Conservation (phyloP, 2,113 vertebrate species). For the Melospiza georgiana region DNA sequence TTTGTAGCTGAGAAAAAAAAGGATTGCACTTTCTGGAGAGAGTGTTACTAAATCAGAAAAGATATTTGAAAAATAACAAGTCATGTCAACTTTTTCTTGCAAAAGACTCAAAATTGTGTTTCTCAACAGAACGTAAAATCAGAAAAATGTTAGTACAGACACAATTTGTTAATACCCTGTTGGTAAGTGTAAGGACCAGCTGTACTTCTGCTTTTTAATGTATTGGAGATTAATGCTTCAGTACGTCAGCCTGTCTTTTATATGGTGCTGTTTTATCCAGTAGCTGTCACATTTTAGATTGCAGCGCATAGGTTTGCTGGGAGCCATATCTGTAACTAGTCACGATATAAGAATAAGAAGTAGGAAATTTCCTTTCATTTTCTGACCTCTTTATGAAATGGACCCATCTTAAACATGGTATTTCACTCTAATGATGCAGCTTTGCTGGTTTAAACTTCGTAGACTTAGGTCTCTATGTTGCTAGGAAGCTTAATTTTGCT, state of each 20-base stretch:
- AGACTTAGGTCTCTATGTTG: neutral
- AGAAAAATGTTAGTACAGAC: neutral
- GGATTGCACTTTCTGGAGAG: neutral
- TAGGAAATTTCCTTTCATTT: neutral
- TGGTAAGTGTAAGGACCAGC: neutral
- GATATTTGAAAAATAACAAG: neutral
- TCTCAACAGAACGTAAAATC: neutral
- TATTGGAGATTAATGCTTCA: neutral
- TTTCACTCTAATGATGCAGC: neutral
- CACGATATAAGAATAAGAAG: neutral
- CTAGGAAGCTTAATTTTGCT: neutral
- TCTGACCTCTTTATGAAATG: neutral
- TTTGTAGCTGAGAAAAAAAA: neutral
- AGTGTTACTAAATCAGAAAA: neutral
- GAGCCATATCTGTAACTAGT: neutral
- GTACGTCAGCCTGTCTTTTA: neutral
- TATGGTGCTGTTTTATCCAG: fast-evolving
- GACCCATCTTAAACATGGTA: neutral
- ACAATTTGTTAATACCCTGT: neutral
- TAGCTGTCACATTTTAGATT: neutral
- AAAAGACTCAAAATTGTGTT: neutral
- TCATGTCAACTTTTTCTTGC: neutral
- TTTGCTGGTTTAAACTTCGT: neutral
- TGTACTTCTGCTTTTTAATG: neutral
- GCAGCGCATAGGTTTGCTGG: neutral